Base-by-base conservation (phyloP, 2,888 invertebrate species). In the Chrysina gloriosa region DNA sequence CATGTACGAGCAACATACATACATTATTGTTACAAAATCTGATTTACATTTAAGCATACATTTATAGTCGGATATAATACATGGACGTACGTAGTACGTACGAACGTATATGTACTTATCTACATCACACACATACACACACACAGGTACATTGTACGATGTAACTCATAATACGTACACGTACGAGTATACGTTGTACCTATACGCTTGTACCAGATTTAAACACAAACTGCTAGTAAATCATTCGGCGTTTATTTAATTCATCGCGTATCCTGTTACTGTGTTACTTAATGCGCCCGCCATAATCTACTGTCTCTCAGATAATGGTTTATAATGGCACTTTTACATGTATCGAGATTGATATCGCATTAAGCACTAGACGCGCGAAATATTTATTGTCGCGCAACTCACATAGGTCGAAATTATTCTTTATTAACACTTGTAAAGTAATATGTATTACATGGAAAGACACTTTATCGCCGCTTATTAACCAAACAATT, bases 311-410 rank as follows among this genome's bases (percentile, higher is more conserved):
- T 56, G 56, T 56, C 56, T 56, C 39, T 39, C n/a, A 56, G 56
- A 56, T 56, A 56, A 56, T 56, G 23, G 56, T 56, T 56, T 56
- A 56, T 39, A 56, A 56, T 56, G 56, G 56, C 56, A 56, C 56
- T 56, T 56, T 56, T 56, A 56, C 56, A 56, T 56, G 56, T 56
- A 56, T 36, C 36, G 21, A 56, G 56, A 56, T 56, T 56, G 36
- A 36, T 56, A 56, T 56, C 36, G 56, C 56, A 56, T 56, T 56
- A 36, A 56, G 5, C 47, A 34, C 56, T 39, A 36, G 39, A 56
- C 14, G 36, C 36, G 39, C 56, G 23, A 39, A 54, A 36, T 39
- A 56, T 39, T 56, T 56, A 56, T 56, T 36, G 23, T 14, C n/a
- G 19, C 16, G 25, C 39, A 56, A 11, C 21, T 19, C 29, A 23